These are phyloP conservation scores for Synergus itoensis DNA, from an alignment of 2,888 invertebrate species.

Conservation along the genomic window DNA sequence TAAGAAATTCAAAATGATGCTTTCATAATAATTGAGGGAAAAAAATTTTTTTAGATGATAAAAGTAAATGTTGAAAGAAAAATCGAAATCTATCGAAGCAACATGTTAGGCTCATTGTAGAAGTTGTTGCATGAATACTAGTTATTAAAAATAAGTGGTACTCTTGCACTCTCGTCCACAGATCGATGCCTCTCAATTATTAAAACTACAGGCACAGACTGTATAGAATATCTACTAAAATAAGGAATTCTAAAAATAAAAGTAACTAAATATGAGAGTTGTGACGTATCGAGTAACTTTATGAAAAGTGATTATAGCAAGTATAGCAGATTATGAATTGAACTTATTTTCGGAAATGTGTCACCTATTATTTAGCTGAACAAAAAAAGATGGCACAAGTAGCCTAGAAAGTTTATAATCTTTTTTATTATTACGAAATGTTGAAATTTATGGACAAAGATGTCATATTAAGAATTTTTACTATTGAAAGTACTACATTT, in stretches of 20 bases:
- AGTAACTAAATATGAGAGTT: background rate
- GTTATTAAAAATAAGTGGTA: constrained; percentile 5
- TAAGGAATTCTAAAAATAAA: constrained; percentile 11
- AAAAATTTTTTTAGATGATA: background rate
- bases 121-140: constrained; percentile 1
- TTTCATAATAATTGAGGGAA: too few species aligned
- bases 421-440: background rate
- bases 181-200: constrained; percentile 18
- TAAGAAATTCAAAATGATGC: too few species aligned
- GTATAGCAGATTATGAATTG: background rate
- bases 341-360: background rate
- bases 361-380: background rate
- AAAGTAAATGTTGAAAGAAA: background rate
- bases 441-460: too few species aligned
- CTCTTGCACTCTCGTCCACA: constrained; percentile 14
- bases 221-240: background rate
- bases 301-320: background rate
- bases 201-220: background rate
- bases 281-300: constrained; percentile 2
- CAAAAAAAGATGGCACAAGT: background rate
- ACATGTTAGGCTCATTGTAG: background rate
- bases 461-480: too few species aligned
- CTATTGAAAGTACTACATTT: too few species aligned
- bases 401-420: constrained; percentile 15
- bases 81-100: background rate